phyloP scores from a whole-genome alignment of 1,140 invertebrate genomes.

The Reticulitermes speratus region DNA sequence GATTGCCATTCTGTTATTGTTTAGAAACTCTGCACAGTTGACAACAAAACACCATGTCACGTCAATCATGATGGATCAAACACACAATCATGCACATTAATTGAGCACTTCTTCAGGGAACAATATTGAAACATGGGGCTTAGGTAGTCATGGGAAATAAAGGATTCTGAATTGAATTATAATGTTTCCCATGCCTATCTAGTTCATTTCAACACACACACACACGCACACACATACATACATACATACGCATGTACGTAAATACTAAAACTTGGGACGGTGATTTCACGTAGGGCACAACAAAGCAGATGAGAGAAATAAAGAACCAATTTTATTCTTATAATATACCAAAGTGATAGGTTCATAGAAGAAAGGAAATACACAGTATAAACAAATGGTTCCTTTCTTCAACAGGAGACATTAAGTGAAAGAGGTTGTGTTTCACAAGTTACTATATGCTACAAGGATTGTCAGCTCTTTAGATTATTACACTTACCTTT shows the following conservation, averaged over 20 bases:
- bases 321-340: not conserved
- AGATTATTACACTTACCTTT: slow-evolving; percentile 69
- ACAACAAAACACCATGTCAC: not conserved
- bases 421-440: not conserved
- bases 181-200: not conserved
- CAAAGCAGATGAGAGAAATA: slow-evolving; percentile 56
- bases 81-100: not conserved
- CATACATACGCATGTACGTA: slow-evolving; percentile 22
- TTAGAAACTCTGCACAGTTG: not conserved
- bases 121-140: not conserved
- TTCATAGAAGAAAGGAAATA: slow-evolving; percentile 11
- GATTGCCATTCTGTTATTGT: too few species aligned
- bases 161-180: not conserved
- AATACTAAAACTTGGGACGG: slow-evolving; percentile 47
- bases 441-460: not conserved
- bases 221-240: slow-evolving; percentile 4
- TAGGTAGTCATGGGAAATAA: not conserved
- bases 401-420: too few species aligned
- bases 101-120: not conserved
- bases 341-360: slow-evolving; percentile 42
- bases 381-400: not conserved
- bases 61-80: slow-evolving; percentile 1
- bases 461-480: not conserved
- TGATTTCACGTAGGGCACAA: slow-evolving; percentile 71
- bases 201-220: not conserved